A percentile compares a stretch with the other conserved stretches of the same genome.
Conservation (phyloP, 2,113 vertebrate genomes). For the Silurus glanis region DNA sequence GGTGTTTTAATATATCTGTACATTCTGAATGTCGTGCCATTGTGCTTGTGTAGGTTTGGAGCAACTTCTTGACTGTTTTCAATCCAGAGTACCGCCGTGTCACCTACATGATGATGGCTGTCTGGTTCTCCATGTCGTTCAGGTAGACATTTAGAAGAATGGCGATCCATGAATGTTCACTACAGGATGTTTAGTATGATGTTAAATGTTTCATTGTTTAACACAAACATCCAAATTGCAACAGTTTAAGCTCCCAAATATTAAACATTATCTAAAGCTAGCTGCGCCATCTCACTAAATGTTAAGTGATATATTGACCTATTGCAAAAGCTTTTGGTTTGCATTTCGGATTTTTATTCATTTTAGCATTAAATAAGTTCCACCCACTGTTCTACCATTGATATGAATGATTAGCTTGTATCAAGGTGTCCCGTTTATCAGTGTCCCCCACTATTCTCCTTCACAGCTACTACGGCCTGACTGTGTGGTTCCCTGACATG, state of each 20-base stretch:
- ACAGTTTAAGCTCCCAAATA: not conserved
- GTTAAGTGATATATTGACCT: not conserved
- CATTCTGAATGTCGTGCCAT: not conserved
- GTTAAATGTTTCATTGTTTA: not conserved
- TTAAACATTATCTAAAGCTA: not conserved
- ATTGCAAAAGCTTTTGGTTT: not conserved
- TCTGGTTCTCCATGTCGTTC: slow-evolving; percentile 99
- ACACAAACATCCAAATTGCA: not conserved
- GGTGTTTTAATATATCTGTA: not conserved
- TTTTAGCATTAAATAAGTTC: not conserved
- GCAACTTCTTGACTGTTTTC: slow-evolving; percentile 86
- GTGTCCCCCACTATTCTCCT: not conserved
- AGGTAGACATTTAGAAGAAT: slow-evolving; percentile 73
- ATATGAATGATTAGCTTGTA: slow-evolving; percentile 14
- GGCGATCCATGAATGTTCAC: not conserved
- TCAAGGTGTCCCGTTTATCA: not conserved
- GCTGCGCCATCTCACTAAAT: not conserved
- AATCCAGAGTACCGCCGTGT: slow-evolving; percentile 86
- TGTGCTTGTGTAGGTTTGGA: slow-evolving; percentile 78
- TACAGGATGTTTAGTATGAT: not conserved
- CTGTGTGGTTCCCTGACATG: slow-evolving; percentile 98
- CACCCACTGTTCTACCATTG: not conserved
- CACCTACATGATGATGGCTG: slow-evolving; percentile 96
- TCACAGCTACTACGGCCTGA: slow-evolving; percentile 91
- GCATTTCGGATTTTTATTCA: not conserved